Evolutionary conservation across 2,888 invertebrate species (phyloP), one percentile per base, ranked within the genome.

Genomic region (Pristionchus fissidentatus): DNA sequence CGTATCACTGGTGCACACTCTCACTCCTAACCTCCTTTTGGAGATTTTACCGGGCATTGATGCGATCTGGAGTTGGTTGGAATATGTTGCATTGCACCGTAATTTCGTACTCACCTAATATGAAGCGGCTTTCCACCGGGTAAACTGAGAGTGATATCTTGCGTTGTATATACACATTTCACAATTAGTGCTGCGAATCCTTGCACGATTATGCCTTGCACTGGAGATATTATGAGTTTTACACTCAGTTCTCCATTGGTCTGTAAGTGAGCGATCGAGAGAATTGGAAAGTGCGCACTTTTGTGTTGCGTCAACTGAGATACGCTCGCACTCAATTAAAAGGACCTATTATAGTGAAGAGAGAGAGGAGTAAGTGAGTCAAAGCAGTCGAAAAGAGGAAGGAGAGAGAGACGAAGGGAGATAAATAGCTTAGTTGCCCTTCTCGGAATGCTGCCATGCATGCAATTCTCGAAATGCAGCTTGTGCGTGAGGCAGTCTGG

Each of bases 71-170:
- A n/a, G n/a, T n/a, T n/a, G n/a, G n/a, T n/a, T n/a, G n/a, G n/a
- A n/a, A n/a, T n/a, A n/a, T n/a, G n/a, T n/a, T n/a, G 10, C 49
- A 15, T 49, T 49, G 49, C 10, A 15, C 49, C 19, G 10, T 49
- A 19, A 49, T 49, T 19, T 49, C 29, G 2, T 3, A 13, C 13
- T 5, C 38, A 83, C 83, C 83, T 83, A 19, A 83, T 70, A 38
- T 38, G 73, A 10, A 83, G 73, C 1, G 83, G 83, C 19, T 29
- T 43, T 29, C 88, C 87, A 15, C 88, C 88, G 3, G 90, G 89
- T 22, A 90, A 85, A 26, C 90, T 90, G n/a, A 90, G 85, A n/a
- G 90, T 90, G 49, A 90, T 89, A 70, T 90, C 89, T 70, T 88
- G 87, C 57, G 90, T 89, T 55, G 85, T 86, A 83, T 90, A 90